Percentiles rank a stretch among this genome's conserved stretches.
These are phyloP conservation scores for Clarias gariepinus DNA, from an alignment of 2,113 vertebrate species.

Conservation along the genomic window DNA sequence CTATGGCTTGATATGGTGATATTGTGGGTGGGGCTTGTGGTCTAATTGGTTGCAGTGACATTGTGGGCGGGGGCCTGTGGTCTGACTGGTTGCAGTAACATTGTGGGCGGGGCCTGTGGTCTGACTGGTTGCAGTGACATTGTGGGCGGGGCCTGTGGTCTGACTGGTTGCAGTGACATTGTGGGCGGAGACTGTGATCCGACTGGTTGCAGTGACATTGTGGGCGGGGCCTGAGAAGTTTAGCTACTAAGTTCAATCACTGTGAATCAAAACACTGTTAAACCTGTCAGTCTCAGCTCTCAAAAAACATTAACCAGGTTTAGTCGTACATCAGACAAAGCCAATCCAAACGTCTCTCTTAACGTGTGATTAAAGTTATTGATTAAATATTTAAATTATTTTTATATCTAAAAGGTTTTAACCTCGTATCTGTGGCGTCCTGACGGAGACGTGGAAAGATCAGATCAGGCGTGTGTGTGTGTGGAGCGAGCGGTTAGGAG, in stretches of 20 bases:
- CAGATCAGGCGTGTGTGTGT: not conserved
- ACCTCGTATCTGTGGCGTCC: not conserved
- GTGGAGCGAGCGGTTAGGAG: not conserved
- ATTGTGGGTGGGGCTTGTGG: not conserved
- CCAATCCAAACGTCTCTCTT: not conserved
- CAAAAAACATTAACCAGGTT: too few relatives aligned
- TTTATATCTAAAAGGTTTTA: too few relatives aligned
- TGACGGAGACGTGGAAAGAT: not conserved
- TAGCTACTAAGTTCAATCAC: not conserved
- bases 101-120: not conserved
- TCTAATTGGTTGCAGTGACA: not conserved
- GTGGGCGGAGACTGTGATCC: not conserved
- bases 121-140: not conserved
- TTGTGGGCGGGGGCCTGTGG: too few relatives aligned
- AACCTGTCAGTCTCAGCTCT: not conserved
- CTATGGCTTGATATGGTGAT: not conserved
- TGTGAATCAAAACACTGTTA: not conserved
- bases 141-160: not conserved
- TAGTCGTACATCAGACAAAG: too few relatives aligned
- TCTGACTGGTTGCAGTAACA: not conserved
- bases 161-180: not conserved
- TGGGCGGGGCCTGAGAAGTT: too few relatives aligned
- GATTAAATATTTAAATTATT: too few relatives aligned
- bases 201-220: not conserved
- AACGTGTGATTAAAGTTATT: not conserved